Evolutionary conservation across 2,113 vertebrate species (phyloP).

Genomic region (Glaucidium brasilianum): DNA sequence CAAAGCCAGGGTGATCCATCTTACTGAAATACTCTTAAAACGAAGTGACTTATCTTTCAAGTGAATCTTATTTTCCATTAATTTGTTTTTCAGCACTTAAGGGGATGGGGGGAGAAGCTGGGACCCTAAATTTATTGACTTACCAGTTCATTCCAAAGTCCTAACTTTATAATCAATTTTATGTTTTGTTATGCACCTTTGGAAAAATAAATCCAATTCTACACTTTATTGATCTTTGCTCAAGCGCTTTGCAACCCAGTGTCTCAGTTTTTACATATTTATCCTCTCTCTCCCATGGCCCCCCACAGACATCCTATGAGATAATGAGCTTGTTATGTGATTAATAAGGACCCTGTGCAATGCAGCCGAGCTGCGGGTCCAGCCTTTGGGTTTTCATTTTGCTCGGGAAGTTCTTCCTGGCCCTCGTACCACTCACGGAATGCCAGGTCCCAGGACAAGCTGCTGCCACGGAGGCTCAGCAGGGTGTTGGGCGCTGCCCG

Average conservation of each 20-base stretch:
- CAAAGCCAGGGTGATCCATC: conserved; percentile 62
- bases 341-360: not conserved
- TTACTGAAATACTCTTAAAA: conserved; percentile 57
- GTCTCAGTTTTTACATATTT: not conserved
- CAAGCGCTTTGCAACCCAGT: not conserved
- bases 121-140: conserved; percentile 64
- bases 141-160: conserved; percentile 56
- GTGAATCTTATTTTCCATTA: conserved; percentile 74
- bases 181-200: conserved; percentile 69
- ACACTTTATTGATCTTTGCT: conserved; percentile 57
- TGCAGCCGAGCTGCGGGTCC: not conserved
- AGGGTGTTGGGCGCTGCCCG: accelerated
- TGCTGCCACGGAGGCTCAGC: not conserved
- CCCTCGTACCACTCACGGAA: accelerated
- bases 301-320: not conserved
- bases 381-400: not conserved
- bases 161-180: conserved; percentile 72
- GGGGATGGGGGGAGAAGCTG: conserved; percentile 5
- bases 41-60: conserved; percentile 72
- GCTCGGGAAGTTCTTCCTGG: not conserved
- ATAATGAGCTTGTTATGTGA: not conserved
- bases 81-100: conserved; percentile 62
- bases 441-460: not conserved
- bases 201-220: conserved; percentile 69
- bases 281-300: not conserved